Evolutionary conservation across 2,113 vertebrate species (phyloP), one percentile per base, ranked within the genome.

Genomic region (Theropithecus gelada): DNA sequence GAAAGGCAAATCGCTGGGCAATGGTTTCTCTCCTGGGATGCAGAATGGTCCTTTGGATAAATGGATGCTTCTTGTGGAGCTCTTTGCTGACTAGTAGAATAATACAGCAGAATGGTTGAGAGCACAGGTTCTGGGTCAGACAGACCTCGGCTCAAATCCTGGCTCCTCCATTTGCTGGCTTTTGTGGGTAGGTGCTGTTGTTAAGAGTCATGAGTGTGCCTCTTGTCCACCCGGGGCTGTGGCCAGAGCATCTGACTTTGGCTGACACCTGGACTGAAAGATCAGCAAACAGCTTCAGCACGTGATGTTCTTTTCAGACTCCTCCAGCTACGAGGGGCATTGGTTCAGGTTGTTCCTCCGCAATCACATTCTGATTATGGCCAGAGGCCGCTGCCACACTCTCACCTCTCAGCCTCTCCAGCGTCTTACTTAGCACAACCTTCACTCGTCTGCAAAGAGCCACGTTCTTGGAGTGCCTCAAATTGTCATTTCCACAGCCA

Each of bases 1-100:
- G 1, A 13, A 23, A 16, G 76, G n/a, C 45, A 27, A 8, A 38
- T 1, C 0, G 20, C 0, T 13, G 81, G 57, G 32, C 70, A 2
- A 0, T 48, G 80, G 55, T 6, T 45, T 48, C 27, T 83, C 48
- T 61, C 30, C 48, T 57, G 55, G 55, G 57, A 18, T 7, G 8
- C 64, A 84, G 30, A 48, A 25, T 14, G 48, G 55, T 13, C 83
- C 89, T 84, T 90, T 1, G 0, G 61, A 40, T 61, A 79, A 32
- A 59, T 1, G 50, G 38, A 35, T 20, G 30, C 45, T 90, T 66
- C 38, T 59, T n/a, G 32, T 4, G 57, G 70, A 83, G 52, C 43
- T 27, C 84, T 57, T 55, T n/a, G 38, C 90, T 79, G 85, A 55
- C n/a, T 6, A 55, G 57, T 0, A 66, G 52, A 68, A 55, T 9